Evolutionary conservation across 2,888 invertebrate genomes (phyloP).

Genomic region (Apodemia zela): DNA sequence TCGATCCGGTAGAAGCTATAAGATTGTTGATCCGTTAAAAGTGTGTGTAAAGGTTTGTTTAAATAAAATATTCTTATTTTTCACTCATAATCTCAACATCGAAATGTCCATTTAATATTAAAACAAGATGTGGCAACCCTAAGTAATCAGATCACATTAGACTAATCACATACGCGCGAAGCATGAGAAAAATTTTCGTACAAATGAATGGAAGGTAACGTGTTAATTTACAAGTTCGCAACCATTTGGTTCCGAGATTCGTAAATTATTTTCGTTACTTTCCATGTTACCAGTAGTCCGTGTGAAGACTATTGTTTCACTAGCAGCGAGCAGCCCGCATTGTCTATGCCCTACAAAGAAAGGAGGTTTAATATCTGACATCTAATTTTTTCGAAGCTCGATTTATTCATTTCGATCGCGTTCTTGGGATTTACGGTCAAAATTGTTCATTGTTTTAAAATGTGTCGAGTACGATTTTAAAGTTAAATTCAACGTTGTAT

Average conservation of each 20-base stretch:
- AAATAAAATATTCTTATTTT: no score
- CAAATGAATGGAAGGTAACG: slow-evolving; percentile 68
- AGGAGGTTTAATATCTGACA: slow-evolving; percentile 57
- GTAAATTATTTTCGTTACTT: slow-evolving; percentile 77
- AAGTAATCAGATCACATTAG: slow-evolving; percentile 60
- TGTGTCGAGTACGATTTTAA: slow-evolving; percentile 21
- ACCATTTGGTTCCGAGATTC: slow-evolving; percentile 70
- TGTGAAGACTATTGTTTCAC: slow-evolving; percentile 68
- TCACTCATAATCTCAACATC: no score
- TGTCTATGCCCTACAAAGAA: slow-evolving; percentile 49
- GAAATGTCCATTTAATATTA: no score
- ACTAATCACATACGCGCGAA: slow-evolving; percentile 60
- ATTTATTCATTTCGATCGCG: slow-evolving; percentile 44
- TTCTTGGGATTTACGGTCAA: slow-evolving; percentile 47
- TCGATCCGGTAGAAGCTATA: no score
- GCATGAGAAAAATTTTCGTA: slow-evolving; percentile 61
- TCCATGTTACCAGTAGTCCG: slow-evolving; percentile 51
- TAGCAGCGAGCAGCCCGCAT: slow-evolving; percentile 37
- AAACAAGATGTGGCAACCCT: slow-evolving; percentile 27
- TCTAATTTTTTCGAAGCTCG: slow-evolving; percentile 44
- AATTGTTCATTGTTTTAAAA: slow-evolving; percentile 56
- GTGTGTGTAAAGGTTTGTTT: no score
- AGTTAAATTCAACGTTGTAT: slow-evolving; percentile 1
- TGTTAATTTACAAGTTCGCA: slow-evolving; percentile 63
- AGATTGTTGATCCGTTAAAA: no score